phyloP scores from a whole-genome alignment of 2,888 invertebrate genomes.

The Entomobrya multifasciata region DNA sequence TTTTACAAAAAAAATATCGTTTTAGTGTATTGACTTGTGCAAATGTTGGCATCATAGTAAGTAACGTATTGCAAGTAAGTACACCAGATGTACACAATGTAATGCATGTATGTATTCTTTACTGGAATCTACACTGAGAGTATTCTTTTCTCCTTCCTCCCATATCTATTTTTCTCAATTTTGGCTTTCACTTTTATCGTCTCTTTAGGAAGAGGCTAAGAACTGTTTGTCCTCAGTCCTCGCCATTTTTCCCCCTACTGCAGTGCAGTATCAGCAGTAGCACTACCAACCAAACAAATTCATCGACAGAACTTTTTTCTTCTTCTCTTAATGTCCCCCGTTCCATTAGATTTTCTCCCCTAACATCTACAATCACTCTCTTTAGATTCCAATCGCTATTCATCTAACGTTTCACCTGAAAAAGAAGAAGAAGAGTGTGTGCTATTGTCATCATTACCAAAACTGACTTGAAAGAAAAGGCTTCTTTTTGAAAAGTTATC shows the following conservation, averaged over 20 bases:
- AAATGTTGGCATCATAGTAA: conserved; percentile 31
- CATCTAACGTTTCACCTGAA: conserved; percentile 45
- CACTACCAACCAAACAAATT: conserved; percentile 38
- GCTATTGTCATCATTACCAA: conserved; percentile 1
- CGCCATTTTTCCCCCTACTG: conserved; percentile 55
- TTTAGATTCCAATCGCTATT: conserved; percentile 6
- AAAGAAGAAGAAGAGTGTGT: background rate
- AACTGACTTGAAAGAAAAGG: background rate
- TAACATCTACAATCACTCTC: conserved; percentile 6
- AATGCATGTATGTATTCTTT: background rate
- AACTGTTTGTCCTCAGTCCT: conserved; percentile 49
- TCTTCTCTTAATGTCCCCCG: conserved; percentile 35
- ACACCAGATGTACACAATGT: background rate
- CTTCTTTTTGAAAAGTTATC: background rate
- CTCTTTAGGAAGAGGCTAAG: background rate
- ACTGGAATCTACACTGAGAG: background rate
- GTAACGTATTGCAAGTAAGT: conserved; percentile 2
- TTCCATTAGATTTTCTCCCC: conserved; percentile 1
- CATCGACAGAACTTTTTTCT: conserved; percentile 48
- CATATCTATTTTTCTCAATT: conserved; percentile 12
- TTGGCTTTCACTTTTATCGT: conserved; percentile 34
- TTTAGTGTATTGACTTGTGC: conserved; percentile 23
- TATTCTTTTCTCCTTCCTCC: conserved; percentile 13
- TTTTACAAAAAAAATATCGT: too few species aligned
- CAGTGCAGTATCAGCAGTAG: conserved; percentile 57